Conservation (phyloP, 1,140 invertebrate species). For the Ostrea denselamellosa region DNA sequence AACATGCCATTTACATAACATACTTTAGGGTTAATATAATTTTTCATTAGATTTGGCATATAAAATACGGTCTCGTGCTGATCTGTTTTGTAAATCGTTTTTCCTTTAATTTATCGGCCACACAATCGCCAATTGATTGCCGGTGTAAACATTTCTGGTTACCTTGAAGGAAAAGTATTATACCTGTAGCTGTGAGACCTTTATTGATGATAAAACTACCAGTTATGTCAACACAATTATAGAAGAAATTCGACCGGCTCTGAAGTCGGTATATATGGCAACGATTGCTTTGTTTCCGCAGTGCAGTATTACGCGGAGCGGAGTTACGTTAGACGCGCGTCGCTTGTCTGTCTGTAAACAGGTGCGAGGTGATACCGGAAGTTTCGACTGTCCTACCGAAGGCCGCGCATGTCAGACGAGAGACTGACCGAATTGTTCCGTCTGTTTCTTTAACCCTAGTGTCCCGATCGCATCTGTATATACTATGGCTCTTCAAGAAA, state of each 20-base stretch:
- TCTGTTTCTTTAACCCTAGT: neutral
- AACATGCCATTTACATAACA: too few relatives aligned
- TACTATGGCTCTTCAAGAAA: neutral
- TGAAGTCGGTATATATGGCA: neutral
- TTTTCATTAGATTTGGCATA: neutral
- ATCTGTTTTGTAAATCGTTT: neutral
- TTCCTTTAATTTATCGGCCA: neutral
- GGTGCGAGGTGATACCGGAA: slow-evolving; percentile 19
- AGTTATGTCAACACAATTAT: slow-evolving; percentile 29
- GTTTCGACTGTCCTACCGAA: neutral
- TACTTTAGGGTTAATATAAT: neutral
- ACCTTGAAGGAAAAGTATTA: neutral
- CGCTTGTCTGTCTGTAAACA: neutral
- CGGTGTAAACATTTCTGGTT: neutral
- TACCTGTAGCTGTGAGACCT: slow-evolving; percentile 9
- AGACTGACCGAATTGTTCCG: slow-evolving; percentile 14
- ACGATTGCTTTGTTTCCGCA: neutral
- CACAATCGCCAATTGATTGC: neutral
- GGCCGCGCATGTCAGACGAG: slow-evolving; percentile 16
- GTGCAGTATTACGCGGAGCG: neutral
- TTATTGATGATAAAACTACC: neutral
- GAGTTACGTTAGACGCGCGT: neutral
- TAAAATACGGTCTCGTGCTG: neutral
- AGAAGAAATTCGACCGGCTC: neutral
- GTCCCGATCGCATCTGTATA: neutral